Evolutionary conservation across 2,888 invertebrate genomes (phyloP).

Genomic region (Cephus pulcher): DNA sequence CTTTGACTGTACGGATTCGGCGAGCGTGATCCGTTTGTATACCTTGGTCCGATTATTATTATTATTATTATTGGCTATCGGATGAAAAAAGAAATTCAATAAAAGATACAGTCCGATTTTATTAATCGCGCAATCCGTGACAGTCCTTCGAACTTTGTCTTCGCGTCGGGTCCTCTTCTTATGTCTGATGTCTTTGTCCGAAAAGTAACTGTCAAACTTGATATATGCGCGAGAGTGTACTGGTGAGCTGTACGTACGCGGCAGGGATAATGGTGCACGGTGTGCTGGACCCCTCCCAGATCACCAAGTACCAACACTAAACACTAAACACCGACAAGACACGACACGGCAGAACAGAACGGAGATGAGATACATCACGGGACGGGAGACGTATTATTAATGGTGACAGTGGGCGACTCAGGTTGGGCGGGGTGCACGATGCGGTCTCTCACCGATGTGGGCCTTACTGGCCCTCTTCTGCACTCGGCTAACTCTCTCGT

Average conservation of each 20-base stretch:
- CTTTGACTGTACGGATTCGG: too few species aligned
- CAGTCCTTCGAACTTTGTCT: too few species aligned
- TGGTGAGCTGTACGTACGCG: neutral
- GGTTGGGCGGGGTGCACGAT: slow-evolving; percentile 63
- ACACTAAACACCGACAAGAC: slow-evolving; percentile 44
- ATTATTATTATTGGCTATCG: too few species aligned
- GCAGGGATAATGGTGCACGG: neutral
- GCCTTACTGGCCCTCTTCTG: slow-evolving; percentile 26
- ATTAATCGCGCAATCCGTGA: too few species aligned
- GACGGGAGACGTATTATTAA: slow-evolving; percentile 67
- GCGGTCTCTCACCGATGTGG: slow-evolving; percentile 45
- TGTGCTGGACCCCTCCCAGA: slow-evolving; percentile 36
- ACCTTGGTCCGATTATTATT: too few species aligned
- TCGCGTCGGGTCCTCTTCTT: too few species aligned
- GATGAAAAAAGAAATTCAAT: too few species aligned
- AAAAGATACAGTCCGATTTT: too few species aligned
- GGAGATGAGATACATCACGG: slow-evolving; percentile 65
- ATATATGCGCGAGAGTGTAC: slow-evolving; percentile 4
- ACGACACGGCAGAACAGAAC: slow-evolving; percentile 25
- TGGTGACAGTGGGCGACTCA: slow-evolving; percentile 67
- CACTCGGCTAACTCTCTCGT: slow-evolving; percentile 21
- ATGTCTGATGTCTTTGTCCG: slow-evolving; percentile 40
- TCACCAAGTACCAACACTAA: slow-evolving; percentile 39
- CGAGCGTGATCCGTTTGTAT: too few species aligned
- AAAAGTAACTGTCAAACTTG: slow-evolving; percentile 37